Base-by-base conservation (phyloP, 1,140 invertebrate species). In the Panonychus citri region DNA sequence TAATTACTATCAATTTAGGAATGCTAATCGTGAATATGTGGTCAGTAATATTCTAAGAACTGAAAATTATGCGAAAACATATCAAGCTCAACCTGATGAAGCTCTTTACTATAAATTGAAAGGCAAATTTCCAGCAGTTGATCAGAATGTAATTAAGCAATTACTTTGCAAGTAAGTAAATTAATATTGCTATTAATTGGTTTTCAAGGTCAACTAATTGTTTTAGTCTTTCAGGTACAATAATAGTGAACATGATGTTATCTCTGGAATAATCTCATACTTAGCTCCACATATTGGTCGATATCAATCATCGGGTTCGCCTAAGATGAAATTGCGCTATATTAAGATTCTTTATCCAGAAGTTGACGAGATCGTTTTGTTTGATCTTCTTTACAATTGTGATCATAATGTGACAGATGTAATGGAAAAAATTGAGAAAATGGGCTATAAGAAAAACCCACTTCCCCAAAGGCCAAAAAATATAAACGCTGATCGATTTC, bases 251-350 rank as follows among this genome's bases (percentile, higher is more conserved):
- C 64, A 65, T 56, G 60, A 62, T 43, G 61, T 63, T 3, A 65
- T 64, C n/a, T 55, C 52, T 34, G 57, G 58, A 27, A 53, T 64
- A 7, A 57, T 65, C 3, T 50, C 54, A n/a, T 50, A 55, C 17
- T 42, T 55, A 4, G 57, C 46, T 2, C 24, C 59, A 40, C 52
- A 43, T 5, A 12, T 34, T 5, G 28, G 25, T 15, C 53, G 59
- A 17, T 59, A 62, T 42, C 60, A 62, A 30, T 58, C 53, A 46
- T 78, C 80, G 5, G 58, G 60, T 64, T 86, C 83, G 60, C 84
- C 84, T 60, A 87, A 87, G 74, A 83, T 88, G 79, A 88, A 89
- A 76, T 74, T 88, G 66, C 85, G 84, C 73, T 89, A 88, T 69
- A 75, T 90, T 72, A 89, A 89, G 70, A 84, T 81, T 65, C 76